Conservation (phyloP, 2,113 vertebrate genomes). For the Dendrocopos noguchii region DNA sequence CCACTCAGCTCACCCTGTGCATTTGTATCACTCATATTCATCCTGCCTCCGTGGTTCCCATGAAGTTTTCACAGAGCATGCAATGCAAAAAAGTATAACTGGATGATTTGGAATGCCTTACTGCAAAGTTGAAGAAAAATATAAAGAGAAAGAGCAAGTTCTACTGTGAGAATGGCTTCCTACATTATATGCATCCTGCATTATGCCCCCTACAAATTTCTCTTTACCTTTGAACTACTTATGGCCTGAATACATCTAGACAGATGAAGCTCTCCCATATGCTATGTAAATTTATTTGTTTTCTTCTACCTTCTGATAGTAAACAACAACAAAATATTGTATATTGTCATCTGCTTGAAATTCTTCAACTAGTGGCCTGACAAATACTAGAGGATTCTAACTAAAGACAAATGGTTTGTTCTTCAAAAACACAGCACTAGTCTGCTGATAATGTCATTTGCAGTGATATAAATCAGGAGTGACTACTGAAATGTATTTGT, state of each 20-base stretch:
- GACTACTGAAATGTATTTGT: neutral
- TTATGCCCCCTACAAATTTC: neutral
- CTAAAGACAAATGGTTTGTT: neutral
- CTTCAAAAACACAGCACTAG: neutral
- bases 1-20: neutral
- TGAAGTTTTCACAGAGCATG: neutral
- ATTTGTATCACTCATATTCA: neutral
- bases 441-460: neutral
- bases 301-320: neutral
- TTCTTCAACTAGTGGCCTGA: neutral
- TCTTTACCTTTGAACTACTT: neutral
- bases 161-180: neutral
- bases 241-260: neutral
- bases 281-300: neutral
- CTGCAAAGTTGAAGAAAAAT: neutral
- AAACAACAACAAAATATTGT: neutral
- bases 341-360: neutral
- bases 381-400: neutral
- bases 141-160: neutral
- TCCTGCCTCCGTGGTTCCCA: neutral
- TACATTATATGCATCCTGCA: neutral
- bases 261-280: neutral
- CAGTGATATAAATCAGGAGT: neutral
- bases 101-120: neutral
- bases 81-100: neutral